Conservation (phyloP, 2,888 invertebrate genomes). For the Agrilus biguttatus region DNA sequence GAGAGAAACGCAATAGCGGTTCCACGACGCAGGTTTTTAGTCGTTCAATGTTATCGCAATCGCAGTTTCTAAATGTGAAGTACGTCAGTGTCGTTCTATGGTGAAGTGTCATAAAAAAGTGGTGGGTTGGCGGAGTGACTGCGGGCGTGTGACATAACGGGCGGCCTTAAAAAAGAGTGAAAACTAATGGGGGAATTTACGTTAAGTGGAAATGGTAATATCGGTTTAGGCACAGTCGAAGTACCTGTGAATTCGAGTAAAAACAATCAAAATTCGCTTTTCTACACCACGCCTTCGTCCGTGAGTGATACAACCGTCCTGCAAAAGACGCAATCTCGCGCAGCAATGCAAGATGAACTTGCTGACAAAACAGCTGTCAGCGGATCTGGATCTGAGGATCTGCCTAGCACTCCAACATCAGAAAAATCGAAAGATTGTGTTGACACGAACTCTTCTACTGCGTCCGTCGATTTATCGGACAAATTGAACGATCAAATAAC, state of each 20-base stretch:
- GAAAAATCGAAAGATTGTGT: conserved; percentile 21
- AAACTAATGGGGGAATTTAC: conserved; percentile 34
- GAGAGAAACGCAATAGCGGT: too few species aligned
- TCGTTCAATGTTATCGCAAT: too few species aligned
- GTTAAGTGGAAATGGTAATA: conserved; percentile 31
- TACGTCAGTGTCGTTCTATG: background rate
- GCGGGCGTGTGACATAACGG: conserved; percentile 19
- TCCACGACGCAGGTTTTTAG: too few species aligned
- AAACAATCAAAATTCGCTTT: conserved; percentile 23
- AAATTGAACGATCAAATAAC: conserved; percentile 23
- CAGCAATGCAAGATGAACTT: conserved; percentile 33
- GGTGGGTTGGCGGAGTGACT: conserved; percentile 27
- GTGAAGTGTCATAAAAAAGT: conserved; percentile 26
- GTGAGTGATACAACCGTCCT: conserved; percentile 14
- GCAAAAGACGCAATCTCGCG: conserved; percentile 21
- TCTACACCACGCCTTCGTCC: conserved; percentile 28
- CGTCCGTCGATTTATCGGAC: conserved; percentile 18
- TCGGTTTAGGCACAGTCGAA: conserved; percentile 31
- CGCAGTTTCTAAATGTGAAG: too few species aligned
- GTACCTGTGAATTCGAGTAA: conserved; percentile 26
- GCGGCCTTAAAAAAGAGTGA: conserved; percentile 21
- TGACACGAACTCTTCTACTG: conserved; percentile 17
- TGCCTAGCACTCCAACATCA: conserved; percentile 13
- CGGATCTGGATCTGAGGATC: conserved; percentile 20
- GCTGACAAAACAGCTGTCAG: conserved; percentile 26